Conservation (phyloP, 1,140 invertebrate genomes). For the Pectinophora gossypiella region DNA sequence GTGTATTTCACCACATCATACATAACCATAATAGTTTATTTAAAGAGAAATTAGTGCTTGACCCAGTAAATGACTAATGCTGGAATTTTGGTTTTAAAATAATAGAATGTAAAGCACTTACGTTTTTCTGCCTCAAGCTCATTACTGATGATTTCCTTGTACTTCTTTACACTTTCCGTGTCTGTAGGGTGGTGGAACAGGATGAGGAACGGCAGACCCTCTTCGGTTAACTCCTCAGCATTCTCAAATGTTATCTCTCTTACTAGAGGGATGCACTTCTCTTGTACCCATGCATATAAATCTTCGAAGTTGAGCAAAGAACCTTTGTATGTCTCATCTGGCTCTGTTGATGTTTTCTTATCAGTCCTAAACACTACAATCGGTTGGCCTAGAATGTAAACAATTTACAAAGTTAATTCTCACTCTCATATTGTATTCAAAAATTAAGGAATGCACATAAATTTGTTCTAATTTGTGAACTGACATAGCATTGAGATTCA, state of each 20-base stretch:
- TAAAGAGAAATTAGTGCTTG: too few species aligned
- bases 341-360: constrained; percentile 84
- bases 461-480: too few species aligned
- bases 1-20: too few species aligned
- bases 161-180: constrained; percentile 89
- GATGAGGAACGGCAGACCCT: constrained; percentile 99
- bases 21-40: too few species aligned
- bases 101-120: too few species aligned
- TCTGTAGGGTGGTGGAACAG: constrained; percentile 95
- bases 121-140: constrained; percentile 93
- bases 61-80: too few species aligned
- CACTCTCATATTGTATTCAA: too few species aligned
- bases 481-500: too few species aligned
- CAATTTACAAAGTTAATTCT: too few species aligned
- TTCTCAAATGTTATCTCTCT: constrained; percentile 99
- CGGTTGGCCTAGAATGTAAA: constrained; percentile 64
- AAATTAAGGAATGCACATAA: too few species aligned
- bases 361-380: constrained; percentile 90
- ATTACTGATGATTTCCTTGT: constrained; percentile 86
- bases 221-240: constrained; percentile 99
- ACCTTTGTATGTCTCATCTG: constrained; percentile 88
- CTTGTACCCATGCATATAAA: constrained; percentile 89
- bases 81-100: too few species aligned
- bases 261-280: constrained; percentile 91
- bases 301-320: constrained; percentile 85